phyloP scores from a whole-genome alignment of 2,888 invertebrate species.

The Machimus atricapillus region DNA sequence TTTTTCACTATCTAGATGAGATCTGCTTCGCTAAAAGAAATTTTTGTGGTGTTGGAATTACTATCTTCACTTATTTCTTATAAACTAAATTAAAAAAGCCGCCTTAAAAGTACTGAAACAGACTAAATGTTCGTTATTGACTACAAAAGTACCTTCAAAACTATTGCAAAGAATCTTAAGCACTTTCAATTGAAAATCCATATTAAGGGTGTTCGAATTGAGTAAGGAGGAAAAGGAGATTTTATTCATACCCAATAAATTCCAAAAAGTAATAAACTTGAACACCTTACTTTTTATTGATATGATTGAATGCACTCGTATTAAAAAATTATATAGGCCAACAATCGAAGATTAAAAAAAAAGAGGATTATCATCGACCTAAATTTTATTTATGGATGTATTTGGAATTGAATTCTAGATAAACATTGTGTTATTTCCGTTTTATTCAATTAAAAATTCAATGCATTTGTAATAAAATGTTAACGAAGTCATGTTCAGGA shows the following conservation, averaged over 20 bases:
- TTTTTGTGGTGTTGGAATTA: background rate
- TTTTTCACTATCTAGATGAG: background rate
- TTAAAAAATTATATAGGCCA: no score
- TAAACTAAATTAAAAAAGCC: no score
- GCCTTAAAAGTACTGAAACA: no score
- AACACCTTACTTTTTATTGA: no score
- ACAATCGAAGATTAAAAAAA: no score
- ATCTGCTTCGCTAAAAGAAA: background rate
- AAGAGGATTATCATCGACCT: no score
- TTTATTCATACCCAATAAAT: no score
- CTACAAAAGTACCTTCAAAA: no score
- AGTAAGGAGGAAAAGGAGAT: background rate
- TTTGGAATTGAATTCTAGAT: background rate
- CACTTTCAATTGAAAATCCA: background rate
- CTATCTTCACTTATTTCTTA: background rate
- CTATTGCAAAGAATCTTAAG: no score
- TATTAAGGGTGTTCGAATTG: background rate
- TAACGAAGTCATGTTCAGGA: background rate
- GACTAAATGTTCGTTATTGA: no score
- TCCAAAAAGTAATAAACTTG: no score
- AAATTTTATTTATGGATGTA: background rate
- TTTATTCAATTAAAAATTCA: background rate
- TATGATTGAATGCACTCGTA: no score
- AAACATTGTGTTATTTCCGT: background rate
- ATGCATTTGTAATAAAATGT: background rate